Evolutionary conservation across 37 sponge, comb jelly and placozoan genomes (phyloP).

Genomic region (Dysidea cf. avara): DNA sequence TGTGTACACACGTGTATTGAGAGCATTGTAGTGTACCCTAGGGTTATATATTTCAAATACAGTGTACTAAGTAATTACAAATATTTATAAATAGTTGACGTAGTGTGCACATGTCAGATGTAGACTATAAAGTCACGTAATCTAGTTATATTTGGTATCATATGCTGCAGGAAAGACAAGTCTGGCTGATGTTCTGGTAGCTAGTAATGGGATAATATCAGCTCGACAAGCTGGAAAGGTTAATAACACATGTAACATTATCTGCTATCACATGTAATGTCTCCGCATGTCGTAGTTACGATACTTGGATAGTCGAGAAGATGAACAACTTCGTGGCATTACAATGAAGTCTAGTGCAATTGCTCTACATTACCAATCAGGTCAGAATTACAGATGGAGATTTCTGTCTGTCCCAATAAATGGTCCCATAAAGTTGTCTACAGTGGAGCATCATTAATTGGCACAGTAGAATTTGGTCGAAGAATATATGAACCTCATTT

Average conservation of each 20-base stretch:
- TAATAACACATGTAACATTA: conserved; percentile 1
- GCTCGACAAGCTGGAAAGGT: conserved; percentile 95
- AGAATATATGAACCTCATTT: not conserved
- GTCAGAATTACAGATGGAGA: conserved; percentile 30
- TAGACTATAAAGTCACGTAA: not conserved
- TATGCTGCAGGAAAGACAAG: conserved; percentile 85
- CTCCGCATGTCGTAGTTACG: conserved; percentile 67
- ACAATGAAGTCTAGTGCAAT: conserved; percentile 99
- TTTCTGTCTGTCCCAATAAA: no score
- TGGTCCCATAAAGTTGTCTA: no score
- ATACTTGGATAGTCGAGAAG: conserved; percentile 91
- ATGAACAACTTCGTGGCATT: conserved; percentile 92
- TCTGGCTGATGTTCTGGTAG: conserved; percentile 90
- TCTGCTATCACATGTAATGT: not conserved
- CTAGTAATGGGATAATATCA: conserved; percentile 99
- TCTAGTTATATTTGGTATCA: not conserved
- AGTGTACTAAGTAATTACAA: not conserved
- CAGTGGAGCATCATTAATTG: no score
- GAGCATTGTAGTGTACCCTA: not conserved
- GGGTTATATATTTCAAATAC: not conserved
- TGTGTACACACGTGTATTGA: not conserved
- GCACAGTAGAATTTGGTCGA: no score
- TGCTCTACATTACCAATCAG: conserved; percentile 56
- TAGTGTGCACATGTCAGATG: no score
- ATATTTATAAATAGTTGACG: not conserved